Percentiles rank a stretch among this genome's conserved stretches.
phyloP scores from a whole-genome alignment of 2,113 vertebrate genomes.

The Corythornis vintsioides region DNA sequence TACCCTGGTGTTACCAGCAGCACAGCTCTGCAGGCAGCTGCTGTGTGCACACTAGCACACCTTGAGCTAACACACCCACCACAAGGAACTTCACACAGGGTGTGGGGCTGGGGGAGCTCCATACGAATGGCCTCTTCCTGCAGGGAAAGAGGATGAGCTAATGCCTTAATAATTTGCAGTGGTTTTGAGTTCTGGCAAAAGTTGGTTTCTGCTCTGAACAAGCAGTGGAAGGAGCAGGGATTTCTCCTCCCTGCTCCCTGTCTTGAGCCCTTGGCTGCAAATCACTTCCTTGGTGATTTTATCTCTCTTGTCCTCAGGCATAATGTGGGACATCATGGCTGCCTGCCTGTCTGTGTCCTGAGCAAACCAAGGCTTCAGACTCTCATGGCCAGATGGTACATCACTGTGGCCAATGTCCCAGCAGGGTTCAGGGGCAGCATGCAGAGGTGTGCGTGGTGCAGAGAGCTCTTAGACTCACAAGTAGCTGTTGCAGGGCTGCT shows the following conservation, averaged over 20 bases:
- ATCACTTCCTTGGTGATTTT: not conserved
- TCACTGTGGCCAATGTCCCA: not conserved
- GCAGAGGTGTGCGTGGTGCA: not conserved
- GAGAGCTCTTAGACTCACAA: not conserved
- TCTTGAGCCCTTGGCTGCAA: not conserved
- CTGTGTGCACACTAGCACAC: accelerated
- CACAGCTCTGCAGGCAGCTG: not conserved
- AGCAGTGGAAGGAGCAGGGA: not conserved
- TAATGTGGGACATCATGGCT: accelerated
- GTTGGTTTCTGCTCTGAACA: not conserved
- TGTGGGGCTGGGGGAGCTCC: not conserved
- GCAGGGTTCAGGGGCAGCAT: not conserved
- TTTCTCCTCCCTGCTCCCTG: not conserved
- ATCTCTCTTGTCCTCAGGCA: not conserved
- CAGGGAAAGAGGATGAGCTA: not conserved
- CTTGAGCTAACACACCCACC: not conserved
- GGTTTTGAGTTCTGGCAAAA: not conserved
- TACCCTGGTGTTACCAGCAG: accelerated
- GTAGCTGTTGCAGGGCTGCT: not conserved
- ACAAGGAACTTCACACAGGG: accelerated
- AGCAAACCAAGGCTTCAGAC: accelerated
- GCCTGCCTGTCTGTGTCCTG: not conserved
- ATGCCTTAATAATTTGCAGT: not conserved
- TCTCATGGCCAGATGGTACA: accelerated
- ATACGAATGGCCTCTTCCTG: not conserved